Conservation (phyloP, 2,888 invertebrate genomes). For the Melangyna quadrimaculata region DNA sequence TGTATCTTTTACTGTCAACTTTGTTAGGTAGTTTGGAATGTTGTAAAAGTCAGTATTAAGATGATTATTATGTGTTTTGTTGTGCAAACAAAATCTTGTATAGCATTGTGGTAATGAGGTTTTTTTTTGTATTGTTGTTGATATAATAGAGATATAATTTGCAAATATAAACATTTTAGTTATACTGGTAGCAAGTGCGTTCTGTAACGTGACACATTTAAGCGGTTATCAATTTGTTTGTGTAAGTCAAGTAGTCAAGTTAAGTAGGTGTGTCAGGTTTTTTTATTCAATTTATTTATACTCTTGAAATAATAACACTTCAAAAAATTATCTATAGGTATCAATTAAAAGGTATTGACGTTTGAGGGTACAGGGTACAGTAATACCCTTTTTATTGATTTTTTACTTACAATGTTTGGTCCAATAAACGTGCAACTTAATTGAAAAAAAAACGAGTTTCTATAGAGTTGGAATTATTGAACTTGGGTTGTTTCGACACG, state of each 20-base stretch:
- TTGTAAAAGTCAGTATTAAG: neutral
- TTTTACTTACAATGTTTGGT: neutral
- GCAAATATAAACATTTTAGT: neutral
- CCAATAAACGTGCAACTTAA: no score
- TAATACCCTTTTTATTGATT: neutral
- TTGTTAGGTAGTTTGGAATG: neutral
- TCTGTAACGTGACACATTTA: neutral
- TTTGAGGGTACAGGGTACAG: neutral
- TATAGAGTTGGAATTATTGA: no score
- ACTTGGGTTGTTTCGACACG: no score
- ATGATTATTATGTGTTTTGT: conserved; percentile 3
- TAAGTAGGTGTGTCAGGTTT: neutral
- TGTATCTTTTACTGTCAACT: conserved; percentile 11
- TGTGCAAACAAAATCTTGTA: neutral
- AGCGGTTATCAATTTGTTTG: neutral
- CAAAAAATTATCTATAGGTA: neutral
- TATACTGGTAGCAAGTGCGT: neutral
- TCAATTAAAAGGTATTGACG: no score
- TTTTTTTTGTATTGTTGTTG: no score
- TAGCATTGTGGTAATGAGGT: neutral
- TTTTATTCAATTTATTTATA: neutral
- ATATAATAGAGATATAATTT: neutral
- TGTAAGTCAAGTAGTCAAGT: neutral
- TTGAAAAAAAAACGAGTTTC: no score
- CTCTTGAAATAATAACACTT: neutral